Evolutionary conservation across 1,140 invertebrate genomes (phyloP).

Genomic region (Pomacea maculata): DNA sequence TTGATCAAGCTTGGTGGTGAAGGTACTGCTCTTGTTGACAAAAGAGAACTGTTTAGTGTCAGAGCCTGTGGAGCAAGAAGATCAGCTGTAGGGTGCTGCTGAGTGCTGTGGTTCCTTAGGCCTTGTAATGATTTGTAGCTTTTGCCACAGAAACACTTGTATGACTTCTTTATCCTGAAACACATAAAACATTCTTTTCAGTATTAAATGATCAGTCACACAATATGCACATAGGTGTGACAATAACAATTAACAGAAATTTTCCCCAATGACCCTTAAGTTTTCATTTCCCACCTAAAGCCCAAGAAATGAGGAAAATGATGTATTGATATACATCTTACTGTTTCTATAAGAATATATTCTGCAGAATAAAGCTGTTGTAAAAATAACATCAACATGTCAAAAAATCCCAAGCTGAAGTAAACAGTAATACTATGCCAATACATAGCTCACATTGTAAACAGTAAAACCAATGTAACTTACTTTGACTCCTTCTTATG

Average conservation of each 20-base stretch:
- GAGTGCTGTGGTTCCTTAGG: constrained; percentile 73
- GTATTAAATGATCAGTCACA: neutral
- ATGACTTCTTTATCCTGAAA: constrained; percentile 77
- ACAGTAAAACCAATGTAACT: neutral
- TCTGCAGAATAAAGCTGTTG: neutral
- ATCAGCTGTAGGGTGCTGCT: constrained; percentile 44
- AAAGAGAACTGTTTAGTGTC: constrained; percentile 1
- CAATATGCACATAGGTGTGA: neutral
- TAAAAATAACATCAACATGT: neutral
- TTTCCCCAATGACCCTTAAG: neutral
- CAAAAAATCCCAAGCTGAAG: neutral
- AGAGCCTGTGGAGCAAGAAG: neutral
- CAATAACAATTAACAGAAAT: neutral
- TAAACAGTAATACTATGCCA: neutral
- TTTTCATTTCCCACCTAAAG: neutral
- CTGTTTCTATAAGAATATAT: neutral
- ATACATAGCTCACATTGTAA: neutral
- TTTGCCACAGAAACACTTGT: constrained; percentile 84
- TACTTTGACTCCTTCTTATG: constrained; percentile 79
- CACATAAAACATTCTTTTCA: neutral
- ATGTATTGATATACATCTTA: neutral
- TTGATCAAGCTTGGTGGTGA: neutral
- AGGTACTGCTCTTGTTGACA: constrained; percentile 8
- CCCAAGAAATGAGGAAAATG: neutral
- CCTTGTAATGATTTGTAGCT: constrained; percentile 82